Conservation (phyloP, 2,888 invertebrate species). For the Drosophila dives region DNA sequence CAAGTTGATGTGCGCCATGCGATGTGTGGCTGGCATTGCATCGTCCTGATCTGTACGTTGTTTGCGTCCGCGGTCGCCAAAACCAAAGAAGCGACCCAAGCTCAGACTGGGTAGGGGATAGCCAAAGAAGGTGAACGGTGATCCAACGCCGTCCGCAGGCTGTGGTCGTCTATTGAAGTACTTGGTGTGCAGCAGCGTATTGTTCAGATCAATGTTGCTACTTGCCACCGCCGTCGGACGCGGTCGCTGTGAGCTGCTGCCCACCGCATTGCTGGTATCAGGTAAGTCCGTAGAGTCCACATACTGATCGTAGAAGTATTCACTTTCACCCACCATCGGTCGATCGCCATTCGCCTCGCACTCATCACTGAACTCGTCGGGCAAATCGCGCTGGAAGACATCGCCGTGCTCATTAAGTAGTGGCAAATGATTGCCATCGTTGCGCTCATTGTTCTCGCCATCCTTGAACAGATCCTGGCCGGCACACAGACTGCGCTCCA, state of each 20-base stretch:
- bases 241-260: slow-evolving; percentile 75
- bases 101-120: slow-evolving; percentile 91
- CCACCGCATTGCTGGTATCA: slow-evolving; percentile 82
- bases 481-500: slow-evolving; percentile 89
- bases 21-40: slow-evolving; percentile 79
- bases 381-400: slow-evolving; percentile 87
- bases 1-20: slow-evolving; percentile 72
- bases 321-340: slow-evolving; percentile 90
- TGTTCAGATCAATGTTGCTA: slow-evolving; percentile 86
- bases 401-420: slow-evolving; percentile 90
- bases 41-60: slow-evolving; percentile 72
- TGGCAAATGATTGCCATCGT: slow-evolving; percentile 86
- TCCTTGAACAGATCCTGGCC: slow-evolving; percentile 76
- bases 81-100: slow-evolving; percentile 88
- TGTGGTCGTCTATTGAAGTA: slow-evolving; percentile 82
- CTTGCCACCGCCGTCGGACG: slow-evolving; percentile 86
- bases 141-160: slow-evolving; percentile 62
- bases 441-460: slow-evolving; percentile 70
- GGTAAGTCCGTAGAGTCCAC: slow-evolving; percentile 88
- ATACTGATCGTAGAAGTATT: slow-evolving; percentile 93
- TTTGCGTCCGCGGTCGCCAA: slow-evolving; percentile 83
- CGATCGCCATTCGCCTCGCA: slow-evolving; percentile 85
- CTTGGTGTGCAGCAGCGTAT: slow-evolving; percentile 84
- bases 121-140: slow-evolving; percentile 93
- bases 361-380: slow-evolving; percentile 86